Conservation (phyloP, 1,140 invertebrate genomes). For the Leptonema lineaticorne region DNA sequence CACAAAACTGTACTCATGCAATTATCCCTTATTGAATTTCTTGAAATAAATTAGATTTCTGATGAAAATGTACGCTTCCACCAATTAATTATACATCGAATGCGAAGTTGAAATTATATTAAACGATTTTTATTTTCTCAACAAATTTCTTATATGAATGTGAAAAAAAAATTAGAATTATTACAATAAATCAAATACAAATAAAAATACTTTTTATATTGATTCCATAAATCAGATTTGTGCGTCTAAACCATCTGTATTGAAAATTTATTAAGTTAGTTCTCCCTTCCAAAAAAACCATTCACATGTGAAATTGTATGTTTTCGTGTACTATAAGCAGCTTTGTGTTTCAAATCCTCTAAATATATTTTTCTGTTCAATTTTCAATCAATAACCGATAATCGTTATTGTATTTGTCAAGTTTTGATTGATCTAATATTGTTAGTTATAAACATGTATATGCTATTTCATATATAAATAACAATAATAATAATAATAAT, state of each 20-base stretch:
- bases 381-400: constrained; percentile 5
- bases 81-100: too few relatives aligned
- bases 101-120: too few relatives aligned
- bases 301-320: constrained; percentile 6
- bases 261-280: constrained; percentile 14
- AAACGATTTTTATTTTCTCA: not conserved
- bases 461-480: too few relatives aligned
- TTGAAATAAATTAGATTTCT: not conserved
- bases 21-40: not conserved
- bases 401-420: not conserved
- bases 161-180: not conserved
- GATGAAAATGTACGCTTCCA: too few relatives aligned
- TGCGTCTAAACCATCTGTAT: constrained; percentile 17
- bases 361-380: not conserved
- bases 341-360: not conserved
- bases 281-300: not conserved
- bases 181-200: not conserved
- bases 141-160: not conserved
- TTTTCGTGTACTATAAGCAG: not conserved
- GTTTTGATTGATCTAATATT: not conserved
- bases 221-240: constrained; percentile 7
- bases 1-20: not conserved
- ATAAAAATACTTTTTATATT: not conserved
- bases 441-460: too few relatives aligned
- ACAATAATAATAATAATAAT: too few relatives aligned